Evolutionary conservation across 2,888 invertebrate species (phyloP).

Genomic region (Acanthopleura granulata): DNA sequence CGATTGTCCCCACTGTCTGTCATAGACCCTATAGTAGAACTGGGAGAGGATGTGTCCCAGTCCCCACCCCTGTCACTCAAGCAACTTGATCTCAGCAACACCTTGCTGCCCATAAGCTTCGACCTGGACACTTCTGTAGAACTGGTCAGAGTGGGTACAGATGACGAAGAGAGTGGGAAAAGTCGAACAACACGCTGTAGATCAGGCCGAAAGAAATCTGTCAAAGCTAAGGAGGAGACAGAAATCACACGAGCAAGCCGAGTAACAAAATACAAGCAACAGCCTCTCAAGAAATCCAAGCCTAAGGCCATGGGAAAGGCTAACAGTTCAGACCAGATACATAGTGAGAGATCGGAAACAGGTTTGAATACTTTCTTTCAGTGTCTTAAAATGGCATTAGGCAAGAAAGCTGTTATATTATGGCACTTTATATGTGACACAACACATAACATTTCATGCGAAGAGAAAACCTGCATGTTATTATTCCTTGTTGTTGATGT

Average conservation of each 20-base stretch:
- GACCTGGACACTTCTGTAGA: conserved; percentile 6
- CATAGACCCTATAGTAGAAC: neutral
- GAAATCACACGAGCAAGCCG: neutral
- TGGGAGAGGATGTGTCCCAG: neutral
- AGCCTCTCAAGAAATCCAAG: no score
- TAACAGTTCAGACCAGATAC: no score
- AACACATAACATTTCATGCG: no score
- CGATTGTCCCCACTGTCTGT: neutral
- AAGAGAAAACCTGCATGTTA: no score
- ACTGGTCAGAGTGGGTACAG: neutral
- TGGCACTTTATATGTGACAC: no score
- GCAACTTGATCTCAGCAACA: neutral
- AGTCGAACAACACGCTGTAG: neutral
- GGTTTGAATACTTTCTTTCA: no score
- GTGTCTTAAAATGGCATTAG: no score
- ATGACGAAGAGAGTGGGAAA: neutral
- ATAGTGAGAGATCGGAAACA: no score
- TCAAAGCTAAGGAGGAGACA: neutral
- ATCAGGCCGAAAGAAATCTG: neutral
- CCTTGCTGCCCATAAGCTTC: neutral
- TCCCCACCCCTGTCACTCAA: neutral
- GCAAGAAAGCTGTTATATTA: no score
- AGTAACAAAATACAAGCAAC: no score
- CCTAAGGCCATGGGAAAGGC: no score
- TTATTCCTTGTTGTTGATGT: no score